Percentiles rank a stretch among this genome's conserved stretches.
These are phyloP conservation scores for Melinopterus prodromus DNA, from an alignment of 2,888 invertebrate species.

Conservation along the genomic window DNA sequence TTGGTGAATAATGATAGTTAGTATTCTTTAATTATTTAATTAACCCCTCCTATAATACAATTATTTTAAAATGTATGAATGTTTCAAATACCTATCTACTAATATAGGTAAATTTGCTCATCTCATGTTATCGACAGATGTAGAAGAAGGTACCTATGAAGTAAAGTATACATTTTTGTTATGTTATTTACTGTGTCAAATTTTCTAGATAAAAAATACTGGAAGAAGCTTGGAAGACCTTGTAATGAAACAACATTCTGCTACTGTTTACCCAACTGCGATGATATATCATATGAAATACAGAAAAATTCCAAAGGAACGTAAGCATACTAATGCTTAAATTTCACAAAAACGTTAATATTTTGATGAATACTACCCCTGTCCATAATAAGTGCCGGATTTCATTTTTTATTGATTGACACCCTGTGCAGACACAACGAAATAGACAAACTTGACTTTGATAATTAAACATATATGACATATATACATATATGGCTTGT, in stretches of 20 bases:
- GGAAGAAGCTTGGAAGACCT: neutral
- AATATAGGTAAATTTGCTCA: slow-evolving; percentile 16
- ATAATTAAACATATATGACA: neutral
- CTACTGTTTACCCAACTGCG: slow-evolving; percentile 32
- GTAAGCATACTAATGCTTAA: slow-evolving; percentile 14
- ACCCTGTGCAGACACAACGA: neutral
- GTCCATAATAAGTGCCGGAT: neutral
- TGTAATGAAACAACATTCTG: slow-evolving; percentile 23
- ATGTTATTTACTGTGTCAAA: neutral
- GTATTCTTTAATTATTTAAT: neutral
- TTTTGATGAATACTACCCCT: neutral
- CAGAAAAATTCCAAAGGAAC: slow-evolving; percentile 22
- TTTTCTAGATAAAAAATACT: slow-evolving; percentile 26
- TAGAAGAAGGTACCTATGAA: slow-evolving; percentile 22
- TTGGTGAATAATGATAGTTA: slow-evolving; percentile 17
- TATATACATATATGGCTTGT: too few relatives aligned
- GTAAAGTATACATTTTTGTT: neutral
- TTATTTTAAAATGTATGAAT: too few relatives aligned
- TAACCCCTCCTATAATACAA: too few relatives aligned
- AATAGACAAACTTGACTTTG: neutral
- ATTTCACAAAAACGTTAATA: too few relatives aligned
- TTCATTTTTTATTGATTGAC: neutral
- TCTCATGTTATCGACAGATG: slow-evolving; percentile 25
- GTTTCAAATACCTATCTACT: neutral
- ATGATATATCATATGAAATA: slow-evolving; percentile 20